Base-by-base conservation (phyloP, 2,888 invertebrate species). In the Ennomos erosarius region DNA sequence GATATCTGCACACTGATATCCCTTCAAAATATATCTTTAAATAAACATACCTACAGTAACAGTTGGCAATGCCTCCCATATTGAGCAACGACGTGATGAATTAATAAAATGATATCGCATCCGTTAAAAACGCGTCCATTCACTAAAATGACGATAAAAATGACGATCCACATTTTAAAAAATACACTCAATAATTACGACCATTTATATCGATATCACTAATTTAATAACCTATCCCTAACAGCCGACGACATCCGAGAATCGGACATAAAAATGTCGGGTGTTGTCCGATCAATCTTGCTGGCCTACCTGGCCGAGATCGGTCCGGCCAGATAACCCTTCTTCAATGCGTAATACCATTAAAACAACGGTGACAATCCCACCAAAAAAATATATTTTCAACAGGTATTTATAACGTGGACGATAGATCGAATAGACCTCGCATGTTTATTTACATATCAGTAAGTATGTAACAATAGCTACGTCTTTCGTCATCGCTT, bases 301-400 rank as follows among this genome's bases (percentile, higher is more conserved):
- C 77, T 81, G 78, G 70, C 73, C 75, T 90, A 90, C 90, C 89
- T 88, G 66, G 46, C 10, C 42, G 76, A 88, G 90, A 91, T 91
- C 90, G 91, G 90, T 72, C 84, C 84, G 77, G 58, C 67, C 65
- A 87, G 92, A 92, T 92, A 92, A 91, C 90, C 90, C 90, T 89
- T 88, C 90, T 82, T 87, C 87, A 81, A 86, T 88, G 89, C 91
- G 89, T 90, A 91, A 90, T 90, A 84, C 90, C 92, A 92, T 91
- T 92, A 91, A 92, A 90, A 90, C 92, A 92, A 91, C 91, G 90
- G 91, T 91, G 92, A 92, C 92, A 91, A 90, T 88, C 85, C 84
- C 77, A 88, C 86, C 87, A 90, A 90, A 90, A 49, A 90, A 90
- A 87, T 85, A 82, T 26, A 85, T 89, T 87, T 89, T 87, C 87